Base-by-base conservation (phyloP, 92 coral and sea anemone genomes). In the Diadumene lineata region DNA sequence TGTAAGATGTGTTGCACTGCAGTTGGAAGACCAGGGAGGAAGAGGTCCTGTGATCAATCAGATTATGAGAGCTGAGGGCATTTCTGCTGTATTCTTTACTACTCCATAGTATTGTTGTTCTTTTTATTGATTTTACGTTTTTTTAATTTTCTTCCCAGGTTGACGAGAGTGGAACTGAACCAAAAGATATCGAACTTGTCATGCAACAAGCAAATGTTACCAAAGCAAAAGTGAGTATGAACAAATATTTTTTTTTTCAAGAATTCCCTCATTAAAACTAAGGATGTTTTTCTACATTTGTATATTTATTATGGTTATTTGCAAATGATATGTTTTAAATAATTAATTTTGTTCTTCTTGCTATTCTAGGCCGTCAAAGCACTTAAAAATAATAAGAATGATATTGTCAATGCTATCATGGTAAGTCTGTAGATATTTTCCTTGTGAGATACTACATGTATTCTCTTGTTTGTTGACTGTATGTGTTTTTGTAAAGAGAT, bases 1-100 rank as follows among this genome's bases (percentile, higher is more conserved):
- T 69, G 75, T 25, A 75, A 61, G 81, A n/a, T 81, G 73, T 65
- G 70, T 80, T 48, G 75, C 78, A 73, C 72, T 34, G 38, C 69
- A 85, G 79, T 80, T 79, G 79, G 78, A 88, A 73, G 82, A 81
- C 68, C 66, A 22, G 92, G 66, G 28, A 31, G 64, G 97, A 90
- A 46, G 77, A 82, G 73, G 94, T 86, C 97, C 96, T 33, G 72
- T 94, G 98, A 91, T 84, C 93, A 80, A 71, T 73, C 60, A 86
- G 92, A 94, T 88, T 94, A 91, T 94, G 96, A 89, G 98, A 94
- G 88, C 97, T 92, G 98, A 94, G 98, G 97, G 98, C 97, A 86
- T 26, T 22, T 27, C 29, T 58, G 64, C 21, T 16, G 19, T 57
- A 28, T 16, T 19, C 22, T 17, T 17, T 34, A 13, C 6, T 38